Percentiles rank a stretch among this genome's conserved stretches.
Conservation (phyloP, 1,140 invertebrate genomes). For the Drosophila willistoni region DNA sequence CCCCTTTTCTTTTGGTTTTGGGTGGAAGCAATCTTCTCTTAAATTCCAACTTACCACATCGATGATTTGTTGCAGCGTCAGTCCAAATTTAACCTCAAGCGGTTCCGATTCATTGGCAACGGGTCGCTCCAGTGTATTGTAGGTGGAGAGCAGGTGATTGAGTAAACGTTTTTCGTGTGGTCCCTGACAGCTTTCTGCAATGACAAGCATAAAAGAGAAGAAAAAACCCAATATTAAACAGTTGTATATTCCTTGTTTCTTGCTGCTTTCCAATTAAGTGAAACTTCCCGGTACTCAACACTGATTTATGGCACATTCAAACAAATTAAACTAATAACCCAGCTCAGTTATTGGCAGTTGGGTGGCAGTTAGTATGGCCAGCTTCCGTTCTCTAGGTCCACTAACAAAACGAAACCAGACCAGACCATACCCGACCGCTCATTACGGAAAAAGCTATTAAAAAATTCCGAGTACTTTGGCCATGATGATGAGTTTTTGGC, state of each 20-base stretch:
- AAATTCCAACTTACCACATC: slow-evolving; percentile 93
- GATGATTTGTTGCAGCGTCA: slow-evolving; percentile 99
- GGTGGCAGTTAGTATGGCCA: slow-evolving; percentile 4
- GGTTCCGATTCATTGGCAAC: slow-evolving; percentile 97
- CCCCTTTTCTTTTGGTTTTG: background rate
- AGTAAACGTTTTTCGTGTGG: slow-evolving; percentile 95
- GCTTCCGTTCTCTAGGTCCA: background rate
- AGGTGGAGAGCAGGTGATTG: slow-evolving; percentile 94
- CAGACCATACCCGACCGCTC: slow-evolving; percentile 27
- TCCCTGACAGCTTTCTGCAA: slow-evolving; percentile 91
- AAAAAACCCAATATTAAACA: slow-evolving; percentile 9
- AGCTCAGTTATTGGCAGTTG: slow-evolving; percentile 52
- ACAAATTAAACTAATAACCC: slow-evolving; percentile 62
- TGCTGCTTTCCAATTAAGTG: slow-evolving; percentile 47
- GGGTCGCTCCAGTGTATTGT: slow-evolving; percentile 97
- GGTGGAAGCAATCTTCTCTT: no score
- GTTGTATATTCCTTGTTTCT: background rate
- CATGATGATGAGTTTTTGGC: slow-evolving; percentile 52
- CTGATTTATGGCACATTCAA: slow-evolving; percentile 60
- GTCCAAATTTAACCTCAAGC: slow-evolving; percentile 96
- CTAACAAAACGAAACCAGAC: background rate
- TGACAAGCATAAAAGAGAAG: slow-evolving; percentile 13
- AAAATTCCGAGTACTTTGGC: slow-evolving; percentile 43
- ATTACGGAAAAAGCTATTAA: slow-evolving; percentile 67
- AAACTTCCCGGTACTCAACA: slow-evolving; percentile 30